Percentiles rank a stretch among this genome's conserved stretches.
These are phyloP conservation scores for Danaus chrysippus DNA, from an alignment of 2,888 invertebrate species.

Conservation along the genomic window DNA sequence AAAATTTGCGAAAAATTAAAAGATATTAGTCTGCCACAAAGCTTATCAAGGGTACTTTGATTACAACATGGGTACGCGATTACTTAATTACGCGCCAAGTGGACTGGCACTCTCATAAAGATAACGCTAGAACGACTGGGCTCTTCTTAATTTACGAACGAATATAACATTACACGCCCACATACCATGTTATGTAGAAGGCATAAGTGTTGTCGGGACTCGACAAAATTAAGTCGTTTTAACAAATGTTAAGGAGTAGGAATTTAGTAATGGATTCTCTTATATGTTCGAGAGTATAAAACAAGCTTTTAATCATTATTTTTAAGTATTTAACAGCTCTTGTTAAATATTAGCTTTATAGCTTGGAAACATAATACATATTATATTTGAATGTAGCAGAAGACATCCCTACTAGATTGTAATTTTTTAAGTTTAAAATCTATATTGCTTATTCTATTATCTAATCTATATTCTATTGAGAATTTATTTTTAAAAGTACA, in stretches of 20 bases:
- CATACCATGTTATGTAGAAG: conserved; percentile 29
- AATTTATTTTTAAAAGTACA: no score
- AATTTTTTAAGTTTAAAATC: no score
- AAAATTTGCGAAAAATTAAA: conserved; percentile 5
- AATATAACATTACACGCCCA: conserved; percentile 42
- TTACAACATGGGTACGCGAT: conserved; percentile 43
- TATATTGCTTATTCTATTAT: no score
- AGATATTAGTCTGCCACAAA: conserved; percentile 18
- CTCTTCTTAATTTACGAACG: conserved; percentile 66
- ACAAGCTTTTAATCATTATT: background rate
- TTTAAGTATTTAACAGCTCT: background rate
- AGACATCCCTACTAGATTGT: no score
- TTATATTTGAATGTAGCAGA: no score
- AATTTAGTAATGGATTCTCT: background rate
- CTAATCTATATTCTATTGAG: no score
- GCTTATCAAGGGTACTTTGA: conserved; percentile 22
- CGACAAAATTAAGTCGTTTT: conserved; percentile 2
- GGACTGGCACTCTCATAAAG: conserved; percentile 67
- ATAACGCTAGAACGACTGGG: conserved; percentile 64
- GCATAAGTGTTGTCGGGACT: conserved; percentile 18
- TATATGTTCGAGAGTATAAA: background rate
- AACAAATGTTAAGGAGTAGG: conserved; percentile 4
- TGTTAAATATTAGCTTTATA: no score
- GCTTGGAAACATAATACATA: no score
- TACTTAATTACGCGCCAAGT: conserved; percentile 69